Percentiles rank a stretch among this genome's conserved stretches.
These are phyloP conservation scores for Chalcis sispes DNA, from an alignment of 2,888 invertebrate genomes.

Conservation along the genomic window DNA sequence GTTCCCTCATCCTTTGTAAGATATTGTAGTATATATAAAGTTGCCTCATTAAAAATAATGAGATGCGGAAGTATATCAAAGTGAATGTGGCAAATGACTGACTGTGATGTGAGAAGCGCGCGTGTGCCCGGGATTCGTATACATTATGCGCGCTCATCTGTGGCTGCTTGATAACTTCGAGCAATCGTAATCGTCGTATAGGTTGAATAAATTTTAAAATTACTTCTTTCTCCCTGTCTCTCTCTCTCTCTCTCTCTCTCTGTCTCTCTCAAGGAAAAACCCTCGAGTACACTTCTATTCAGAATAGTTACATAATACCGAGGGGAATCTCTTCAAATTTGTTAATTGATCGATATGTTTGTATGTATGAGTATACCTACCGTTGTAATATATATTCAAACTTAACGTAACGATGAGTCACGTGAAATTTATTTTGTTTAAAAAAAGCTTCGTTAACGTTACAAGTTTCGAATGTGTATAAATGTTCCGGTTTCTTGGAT, in stretches of 20 bases:
- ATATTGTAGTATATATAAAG: conserved; percentile 33
- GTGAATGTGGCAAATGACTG: conserved; percentile 53
- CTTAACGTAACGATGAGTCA: too few relatives aligned
- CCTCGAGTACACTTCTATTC: not conserved
- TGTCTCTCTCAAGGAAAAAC: not conserved
- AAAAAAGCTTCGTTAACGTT: too few relatives aligned
- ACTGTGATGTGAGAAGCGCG: conserved; percentile 1
- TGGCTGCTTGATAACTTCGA: conserved; percentile 9
- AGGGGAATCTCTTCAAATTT: too few relatives aligned
- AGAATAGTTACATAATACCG: not conserved
- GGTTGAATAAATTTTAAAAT: conserved; percentile 6
- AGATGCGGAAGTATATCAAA: conserved; percentile 52
- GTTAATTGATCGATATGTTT: too few relatives aligned
- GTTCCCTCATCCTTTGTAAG: conserved; percentile 2
- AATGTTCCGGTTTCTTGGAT: too few relatives aligned
- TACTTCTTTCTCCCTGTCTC: not conserved
- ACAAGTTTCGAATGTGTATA: too few relatives aligned
- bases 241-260: too few relatives aligned
- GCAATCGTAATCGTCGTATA: conserved; percentile 4
- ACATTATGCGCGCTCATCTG: not conserved
- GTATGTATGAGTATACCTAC: too few relatives aligned
- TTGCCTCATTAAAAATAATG: conserved; percentile 57
- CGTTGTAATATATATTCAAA: too few relatives aligned
- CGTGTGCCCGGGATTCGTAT: not conserved
- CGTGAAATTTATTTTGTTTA: too few relatives aligned